Evolutionary conservation across 1,140 invertebrate genomes (phyloP), one percentile per base, ranked within the genome.

Genomic region (Battus philenor): DNA sequence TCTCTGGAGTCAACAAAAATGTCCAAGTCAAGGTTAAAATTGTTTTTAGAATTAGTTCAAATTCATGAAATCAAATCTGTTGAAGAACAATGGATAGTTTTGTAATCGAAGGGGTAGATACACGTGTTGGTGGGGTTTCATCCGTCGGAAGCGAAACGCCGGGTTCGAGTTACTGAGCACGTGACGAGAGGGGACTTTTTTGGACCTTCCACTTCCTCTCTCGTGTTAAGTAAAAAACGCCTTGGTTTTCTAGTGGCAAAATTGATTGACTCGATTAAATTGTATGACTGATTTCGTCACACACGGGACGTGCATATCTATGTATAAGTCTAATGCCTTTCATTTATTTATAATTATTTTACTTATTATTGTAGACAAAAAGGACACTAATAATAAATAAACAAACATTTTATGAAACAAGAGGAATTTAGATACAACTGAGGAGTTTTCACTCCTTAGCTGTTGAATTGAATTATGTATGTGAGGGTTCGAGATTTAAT

Each of bases 61-160:
- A 36, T 15, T 36, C 20, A 22, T 9, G 15, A 17, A 34, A 34
- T 36, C 26, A 4, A 3, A 10, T 16, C 7, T 17, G 20, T 29
- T 29, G 4, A 18, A 36, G 33, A 36, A 36, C 10, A 36, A 36
- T 7, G 5, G 17, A 5, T 18, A 15, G 9, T 36, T 29, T 27
- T 27, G 22, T 36, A 22, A 29, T 13, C 13, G 24, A 56, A 61
- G 48, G 56, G 58, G 56, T 60, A 38, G 50, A 43, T 48, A 67
- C 60, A 69, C 69, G 66, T 68, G 68, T 63, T 54, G 49, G 59
- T 56, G 56, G 57, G 66, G 66, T 65, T 69, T 62, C 69, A 63
- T 70, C 66, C 59, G 68, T 60, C 66, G 73, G 73, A 77, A 80
- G 59, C 63, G 58, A 57, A 54, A 63, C 66, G 62, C 69, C 64